Evolutionary conservation across 2,797 vertebrate genomes (phyloP), one percentile per base, ranked within the genome.

Genomic region (Remorina albescens): DNA sequence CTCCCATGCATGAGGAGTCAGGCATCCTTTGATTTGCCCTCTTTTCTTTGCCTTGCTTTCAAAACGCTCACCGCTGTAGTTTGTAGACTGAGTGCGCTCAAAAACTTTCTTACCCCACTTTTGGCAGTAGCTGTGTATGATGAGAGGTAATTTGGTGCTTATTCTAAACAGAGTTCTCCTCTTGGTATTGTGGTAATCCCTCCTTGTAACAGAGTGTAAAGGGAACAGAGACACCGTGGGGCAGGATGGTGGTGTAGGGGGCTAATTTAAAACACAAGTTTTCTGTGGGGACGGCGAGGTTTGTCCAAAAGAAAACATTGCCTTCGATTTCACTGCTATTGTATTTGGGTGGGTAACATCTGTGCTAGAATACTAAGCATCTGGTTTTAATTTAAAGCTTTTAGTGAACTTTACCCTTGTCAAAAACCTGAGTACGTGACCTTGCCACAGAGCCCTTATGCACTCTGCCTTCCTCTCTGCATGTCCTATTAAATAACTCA

Each of bases 1-100:
- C 83, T 86, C 81, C 81, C 80, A 90, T 91, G 88, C 89, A 89
- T 81, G 80, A 90, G 80, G 86, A 92, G 88, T 88, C 88, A 73
- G 86, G 69, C 79, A 74, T 86, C 80, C 82, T 91, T 88, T 89
- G 86, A 91, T 88, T 91, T 88, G 72, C 78, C 67, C 86, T 84
- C 80, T 81, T 88, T 86, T 84, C 86, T 83, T 78, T 80, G 79
- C 84, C 59, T 84, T 70, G 67, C 53, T 78, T 83, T 81, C 53
- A 46, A 64, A 73, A 51, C 37, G 23, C 85, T 87, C 78, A 67
- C 76, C 70, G 37, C 78, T 77, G 44, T 82, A 79, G 80, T 92
- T 89, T 86, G 69, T 76, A 71, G 74, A 62, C 70, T 1, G 69
- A 75, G 67, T 23, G 49, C 12, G 49, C 61, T 73, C 72, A 81